These are phyloP conservation scores for Tenthredo mesomela DNA, from an alignment of 2,888 invertebrate species.

Conservation along the genomic window DNA sequence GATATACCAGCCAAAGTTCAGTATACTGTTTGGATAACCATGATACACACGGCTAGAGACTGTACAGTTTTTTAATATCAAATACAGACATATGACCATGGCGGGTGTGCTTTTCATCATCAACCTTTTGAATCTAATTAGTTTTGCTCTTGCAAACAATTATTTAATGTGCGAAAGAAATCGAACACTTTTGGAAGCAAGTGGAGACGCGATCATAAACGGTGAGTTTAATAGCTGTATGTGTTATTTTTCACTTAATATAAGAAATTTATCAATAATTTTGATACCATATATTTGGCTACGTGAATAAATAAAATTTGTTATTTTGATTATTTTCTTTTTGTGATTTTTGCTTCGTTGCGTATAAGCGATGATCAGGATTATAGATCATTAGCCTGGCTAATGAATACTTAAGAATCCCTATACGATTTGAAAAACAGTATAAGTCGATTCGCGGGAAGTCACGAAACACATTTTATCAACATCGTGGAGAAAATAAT, in stretches of 20 bases:
- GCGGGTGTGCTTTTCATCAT: not conserved
- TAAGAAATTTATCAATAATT: not conserved
- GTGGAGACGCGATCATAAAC: conserved; percentile 72
- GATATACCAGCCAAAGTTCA: conserved; percentile 13
- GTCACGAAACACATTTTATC: too few species aligned
- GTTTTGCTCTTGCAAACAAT: conserved; percentile 4
- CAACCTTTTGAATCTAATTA: conserved; percentile 24
- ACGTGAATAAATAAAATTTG: not conserved
- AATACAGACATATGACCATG: not conserved
- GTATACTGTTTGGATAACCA: conserved; percentile 35
- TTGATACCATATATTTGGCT: not conserved
- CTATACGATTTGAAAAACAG: not conserved
- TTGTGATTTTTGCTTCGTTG: not conserved
- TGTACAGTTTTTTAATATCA: not conserved
- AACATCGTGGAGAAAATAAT: too few species aligned
- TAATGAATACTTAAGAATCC: conserved; percentile 2
- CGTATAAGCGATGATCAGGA: not conserved
- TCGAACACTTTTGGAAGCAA: conserved; percentile 68
- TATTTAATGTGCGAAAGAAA: conserved; percentile 65
- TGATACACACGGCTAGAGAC: not conserved
- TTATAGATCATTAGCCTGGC: not conserved
- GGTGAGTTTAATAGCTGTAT: conserved; percentile 62
- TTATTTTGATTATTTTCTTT: not conserved
- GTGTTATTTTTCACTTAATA: not conserved
- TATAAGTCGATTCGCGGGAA: not conserved